phyloP scores from a whole-genome alignment of 2,113 vertebrate genomes.

The Gymnocephalus cernua region DNA sequence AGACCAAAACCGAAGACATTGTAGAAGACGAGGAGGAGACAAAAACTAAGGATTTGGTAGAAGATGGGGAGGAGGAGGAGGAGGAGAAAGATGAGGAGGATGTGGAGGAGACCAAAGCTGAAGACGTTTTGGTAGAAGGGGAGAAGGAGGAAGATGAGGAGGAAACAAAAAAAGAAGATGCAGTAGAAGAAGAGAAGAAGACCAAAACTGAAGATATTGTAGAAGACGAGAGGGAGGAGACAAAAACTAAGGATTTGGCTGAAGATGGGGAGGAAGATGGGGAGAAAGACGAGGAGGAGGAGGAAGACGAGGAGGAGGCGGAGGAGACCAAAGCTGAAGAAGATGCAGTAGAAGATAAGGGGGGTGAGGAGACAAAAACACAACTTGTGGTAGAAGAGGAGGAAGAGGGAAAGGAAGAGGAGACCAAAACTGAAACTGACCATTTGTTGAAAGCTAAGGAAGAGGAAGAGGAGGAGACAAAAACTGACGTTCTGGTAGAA shows the following conservation, averaged over 20 bases:
- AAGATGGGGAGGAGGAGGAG: conserved; percentile 6
- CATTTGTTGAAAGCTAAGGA: not conserved
- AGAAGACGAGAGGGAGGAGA: not conserved
- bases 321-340: not conserved
- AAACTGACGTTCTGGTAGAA: not conserved
- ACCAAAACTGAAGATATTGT: not conserved
- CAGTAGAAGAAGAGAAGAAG: not conserved
- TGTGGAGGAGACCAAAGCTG: not conserved
- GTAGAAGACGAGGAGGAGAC: not conserved
- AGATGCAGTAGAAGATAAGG: not conserved
- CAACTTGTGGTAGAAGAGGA: not conserved
- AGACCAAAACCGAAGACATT: not conserved
- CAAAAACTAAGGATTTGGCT: not conserved
- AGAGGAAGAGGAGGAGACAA: not conserved
- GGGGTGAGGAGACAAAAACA: not conserved
- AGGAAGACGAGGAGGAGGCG: not conserved
- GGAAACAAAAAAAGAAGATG: accelerated
- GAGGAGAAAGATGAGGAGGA: not conserved
- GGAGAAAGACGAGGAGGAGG: not conserved
- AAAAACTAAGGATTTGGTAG: conserved; percentile 9
- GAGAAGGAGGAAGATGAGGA: not conserved
- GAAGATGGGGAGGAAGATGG: conserved; percentile 10
- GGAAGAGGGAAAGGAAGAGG: not conserved
- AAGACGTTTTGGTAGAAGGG: not conserved
- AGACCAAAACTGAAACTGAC: not conserved